phyloP scores from a whole-genome alignment of 92 coral and sea anemone genomes.

The Ricordea florida region DNA sequence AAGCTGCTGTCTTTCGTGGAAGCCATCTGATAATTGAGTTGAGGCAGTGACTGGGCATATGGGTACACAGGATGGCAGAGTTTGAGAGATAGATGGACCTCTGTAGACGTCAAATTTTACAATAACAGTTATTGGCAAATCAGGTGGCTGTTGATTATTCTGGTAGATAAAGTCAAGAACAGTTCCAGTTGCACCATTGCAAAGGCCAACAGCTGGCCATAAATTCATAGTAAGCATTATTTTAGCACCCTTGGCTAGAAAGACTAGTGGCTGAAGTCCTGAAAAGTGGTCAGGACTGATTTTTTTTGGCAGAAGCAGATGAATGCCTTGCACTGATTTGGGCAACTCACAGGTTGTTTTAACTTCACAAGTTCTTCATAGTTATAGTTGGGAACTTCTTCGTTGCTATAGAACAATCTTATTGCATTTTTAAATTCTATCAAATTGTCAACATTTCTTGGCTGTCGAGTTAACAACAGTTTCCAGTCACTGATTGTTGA shows the following conservation, averaged over 20 bases:
- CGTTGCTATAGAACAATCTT: slow-evolving; percentile 67
- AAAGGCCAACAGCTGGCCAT: slow-evolving; percentile 63
- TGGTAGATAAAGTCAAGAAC: slow-evolving; percentile 56
- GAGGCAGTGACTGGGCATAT: too few species aligned
- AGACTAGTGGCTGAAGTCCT: slow-evolving; percentile 66
- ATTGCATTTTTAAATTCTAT: slow-evolving; percentile 44
- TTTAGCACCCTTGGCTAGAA: slow-evolving; percentile 56
- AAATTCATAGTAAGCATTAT: slow-evolving; percentile 60
- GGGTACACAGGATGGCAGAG: slow-evolving; percentile 67
- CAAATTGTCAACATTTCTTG: slow-evolving; percentile 63
- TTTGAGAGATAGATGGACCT: slow-evolving; percentile 60
- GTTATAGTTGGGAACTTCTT: slow-evolving; percentile 56
- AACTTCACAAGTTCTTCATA: slow-evolving; percentile 45
- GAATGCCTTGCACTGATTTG: slow-evolving; percentile 65
- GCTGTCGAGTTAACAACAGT: slow-evolving; percentile 61
- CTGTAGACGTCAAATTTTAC: slow-evolving; percentile 63
- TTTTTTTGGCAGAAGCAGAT: slow-evolving; percentile 43
- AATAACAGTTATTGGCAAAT: slow-evolving; percentile 59
- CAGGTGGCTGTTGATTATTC: slow-evolving; percentile 63
- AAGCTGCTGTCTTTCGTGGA: slow-evolving; percentile 67
- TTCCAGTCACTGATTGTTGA: slow-evolving; percentile 58
- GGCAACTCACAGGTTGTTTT: slow-evolving; percentile 49
- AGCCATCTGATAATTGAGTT: slow-evolving; percentile 34
- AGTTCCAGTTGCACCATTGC: slow-evolving; percentile 69
- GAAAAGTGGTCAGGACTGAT: slow-evolving; percentile 57